Evolutionary conservation across 2,113 vertebrate species (phyloP).

Genomic region (Gopherus evgoodei): DNA sequence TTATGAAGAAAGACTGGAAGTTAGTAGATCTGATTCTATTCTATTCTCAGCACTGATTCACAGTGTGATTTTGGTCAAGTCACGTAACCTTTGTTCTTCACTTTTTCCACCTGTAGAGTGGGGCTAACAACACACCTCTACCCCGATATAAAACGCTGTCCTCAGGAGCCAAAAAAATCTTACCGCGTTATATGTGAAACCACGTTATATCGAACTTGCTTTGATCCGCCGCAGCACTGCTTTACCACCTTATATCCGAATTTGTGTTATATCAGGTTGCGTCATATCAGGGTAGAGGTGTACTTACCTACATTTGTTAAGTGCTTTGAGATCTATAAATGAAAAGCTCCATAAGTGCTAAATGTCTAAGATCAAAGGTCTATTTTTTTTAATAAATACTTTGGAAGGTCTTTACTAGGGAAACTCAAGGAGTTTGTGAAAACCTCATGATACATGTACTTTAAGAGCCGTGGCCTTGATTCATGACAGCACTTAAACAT

Average conservation of each 20-base stretch:
- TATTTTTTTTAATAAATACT: not conserved
- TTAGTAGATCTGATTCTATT: constrained; percentile 20
- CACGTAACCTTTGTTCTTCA: constrained; percentile 12
- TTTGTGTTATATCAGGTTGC: no score
- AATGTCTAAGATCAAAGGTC: not conserved
- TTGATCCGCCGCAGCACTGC: no score
- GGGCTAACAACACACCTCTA: not conserved
- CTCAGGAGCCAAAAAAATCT: no score
- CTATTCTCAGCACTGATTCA: constrained; percentile 29
- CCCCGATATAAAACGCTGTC: no score
- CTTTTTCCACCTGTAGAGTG: not conserved
- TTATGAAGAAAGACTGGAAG: constrained; percentile 5
- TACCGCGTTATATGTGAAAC: no score
- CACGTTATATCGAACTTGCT: no score
- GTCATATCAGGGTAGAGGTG: no score
- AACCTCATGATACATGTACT: not conserved
- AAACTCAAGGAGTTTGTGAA: not conserved
- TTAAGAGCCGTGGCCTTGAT: not conserved
- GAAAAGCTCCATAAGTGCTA: not conserved
- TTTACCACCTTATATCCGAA: no score
- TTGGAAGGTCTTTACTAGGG: not conserved
- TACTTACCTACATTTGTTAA: not conserved
- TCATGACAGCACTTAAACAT: not conserved
- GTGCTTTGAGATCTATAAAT: fast-evolving
- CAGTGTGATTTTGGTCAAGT: constrained; percentile 12